Percentiles rank a stretch among this genome's conserved stretches.
These are phyloP conservation scores for Pachymerium ferrugineum DNA, from an alignment of 2,888 invertebrate species.

Conservation along the genomic window DNA sequence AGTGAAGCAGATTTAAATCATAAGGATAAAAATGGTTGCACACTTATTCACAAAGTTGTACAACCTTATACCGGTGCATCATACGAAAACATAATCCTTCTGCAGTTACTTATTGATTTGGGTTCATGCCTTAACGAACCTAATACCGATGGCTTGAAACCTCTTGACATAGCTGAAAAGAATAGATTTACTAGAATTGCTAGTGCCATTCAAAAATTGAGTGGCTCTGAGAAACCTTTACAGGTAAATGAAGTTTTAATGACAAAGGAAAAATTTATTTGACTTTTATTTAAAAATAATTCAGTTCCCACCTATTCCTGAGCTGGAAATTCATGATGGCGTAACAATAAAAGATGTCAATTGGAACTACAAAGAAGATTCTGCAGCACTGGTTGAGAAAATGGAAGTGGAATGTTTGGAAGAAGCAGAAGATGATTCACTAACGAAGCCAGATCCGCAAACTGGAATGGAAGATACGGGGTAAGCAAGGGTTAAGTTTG, in stretches of 20 bases:
- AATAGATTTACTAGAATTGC: constrained; percentile 37
- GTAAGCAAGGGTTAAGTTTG: constrained; percentile 37
- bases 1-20: constrained; percentile 41
- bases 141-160: constrained; percentile 42
- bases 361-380: constrained; percentile 42
- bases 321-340: constrained; percentile 31
- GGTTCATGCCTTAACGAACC: constrained; percentile 44
- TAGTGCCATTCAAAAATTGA: constrained; percentile 37
- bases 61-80: constrained; percentile 45
- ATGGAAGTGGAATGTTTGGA: constrained; percentile 39
- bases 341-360: constrained; percentile 28
- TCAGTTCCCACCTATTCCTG: constrained; percentile 1
- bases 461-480: constrained; percentile 43
- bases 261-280: background rate
- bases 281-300: background rate
- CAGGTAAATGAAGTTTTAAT: background rate
- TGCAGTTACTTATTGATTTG: constrained; percentile 43
- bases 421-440: constrained; percentile 37
- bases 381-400: constrained; percentile 42
- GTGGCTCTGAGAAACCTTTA: background rate
- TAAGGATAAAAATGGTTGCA: constrained; percentile 46
- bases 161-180: constrained; percentile 39
- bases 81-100: constrained; percentile 47
- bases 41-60: constrained; percentile 47
- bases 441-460: constrained; percentile 42